These are phyloP conservation scores for Varanus komodoensis DNA, from an alignment of 2,113 vertebrate species.

Conservation along the genomic window DNA sequence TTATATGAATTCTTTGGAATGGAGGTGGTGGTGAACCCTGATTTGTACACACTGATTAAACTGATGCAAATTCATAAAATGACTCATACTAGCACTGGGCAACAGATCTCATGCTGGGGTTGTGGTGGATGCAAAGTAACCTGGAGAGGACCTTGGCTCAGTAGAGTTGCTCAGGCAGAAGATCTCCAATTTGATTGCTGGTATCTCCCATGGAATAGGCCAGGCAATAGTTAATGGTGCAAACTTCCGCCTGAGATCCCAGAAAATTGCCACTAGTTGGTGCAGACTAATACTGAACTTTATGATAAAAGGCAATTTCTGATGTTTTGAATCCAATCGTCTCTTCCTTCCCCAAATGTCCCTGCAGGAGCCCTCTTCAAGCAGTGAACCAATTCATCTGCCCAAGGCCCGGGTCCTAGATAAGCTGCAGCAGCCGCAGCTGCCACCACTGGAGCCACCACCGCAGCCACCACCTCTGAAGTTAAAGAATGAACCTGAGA, in stretches of 20 bases:
- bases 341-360: neutral
- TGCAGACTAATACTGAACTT: neutral
- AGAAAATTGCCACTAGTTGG: neutral
- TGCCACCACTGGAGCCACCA: neutral
- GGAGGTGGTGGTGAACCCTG: neutral
- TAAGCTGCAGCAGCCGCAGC: neutral
- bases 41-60: neutral
- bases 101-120: no score
- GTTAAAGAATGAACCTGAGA: neutral
- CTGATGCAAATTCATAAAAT: neutral
- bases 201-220: neutral
- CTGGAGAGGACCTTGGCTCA: neutral
- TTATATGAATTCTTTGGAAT: neutral
- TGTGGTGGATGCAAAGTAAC: no score
- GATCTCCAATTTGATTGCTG: neutral
- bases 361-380: slow-evolving; percentile 11
- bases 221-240: neutral
- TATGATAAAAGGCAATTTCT: neutral
- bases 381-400: neutral
- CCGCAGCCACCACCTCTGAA: neutral
- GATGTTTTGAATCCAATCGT: neutral
- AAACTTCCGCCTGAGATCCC: neutral
- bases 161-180: neutral
- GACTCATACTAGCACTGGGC: neutral
- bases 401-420: neutral